Evolutionary conservation across 2,888 invertebrate genomes (phyloP), one percentile per base, ranked within the genome.

Genomic region (Homarus gammarus): DNA sequence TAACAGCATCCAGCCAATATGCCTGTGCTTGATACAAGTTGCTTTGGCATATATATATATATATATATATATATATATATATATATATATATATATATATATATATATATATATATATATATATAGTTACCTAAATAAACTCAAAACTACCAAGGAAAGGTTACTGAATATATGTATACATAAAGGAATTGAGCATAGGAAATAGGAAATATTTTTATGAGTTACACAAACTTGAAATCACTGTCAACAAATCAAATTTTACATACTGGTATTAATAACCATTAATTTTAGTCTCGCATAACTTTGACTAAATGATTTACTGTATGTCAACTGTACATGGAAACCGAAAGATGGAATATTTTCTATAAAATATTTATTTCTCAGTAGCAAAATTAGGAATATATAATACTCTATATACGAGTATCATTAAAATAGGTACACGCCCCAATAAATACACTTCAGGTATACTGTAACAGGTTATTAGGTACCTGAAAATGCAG

Each of bases 21-120:
- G 64, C 64, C 64, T 64, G 64, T 64, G 64, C 64, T 64, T 64
- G 5, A 72, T 70, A 70, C 31, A 70, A 18, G 15, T 8, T 27
- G 64, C 64, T 64, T 27, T 27, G 64, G 31, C 49, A 78, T 31
- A 22, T 49, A 18, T 51, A 78, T 49, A 77, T 49, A 10, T 44
- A 27, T 27, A 77, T 49, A n/a, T 75, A 31, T 49, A 77, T 10
- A 77, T n/a, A 49, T 18, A 49, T 49, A 12, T 49, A 77, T 77
- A 77, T 77, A 49, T 44, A 77, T 38, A 27, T 49, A 77, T 10
- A 49, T 49, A 44, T 40, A 77, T 77, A 27, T 49, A 49, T 77
- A 49, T 77, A 49, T 49, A 49, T 75, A n/a, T 40, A 75, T 75
- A 12, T 36, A 75, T 75, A 75, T 75, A 75, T 36, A n/a, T 40